Evolutionary conservation across 2,888 invertebrate genomes (phyloP).

Genomic region (Synanthedon formicaeformis): DNA sequence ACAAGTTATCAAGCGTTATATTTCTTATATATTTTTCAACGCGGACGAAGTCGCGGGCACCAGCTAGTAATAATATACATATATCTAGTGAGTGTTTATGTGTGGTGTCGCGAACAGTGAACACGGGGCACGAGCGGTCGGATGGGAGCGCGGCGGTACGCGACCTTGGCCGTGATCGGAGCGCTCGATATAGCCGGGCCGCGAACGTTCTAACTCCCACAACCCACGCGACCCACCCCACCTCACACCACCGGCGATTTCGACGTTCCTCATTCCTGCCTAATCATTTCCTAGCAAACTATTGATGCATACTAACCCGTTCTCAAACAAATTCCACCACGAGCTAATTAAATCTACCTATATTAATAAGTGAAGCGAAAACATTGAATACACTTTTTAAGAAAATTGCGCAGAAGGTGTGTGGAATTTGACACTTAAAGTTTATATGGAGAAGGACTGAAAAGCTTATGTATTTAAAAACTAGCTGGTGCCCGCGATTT

Average conservation of each 20-base stretch:
- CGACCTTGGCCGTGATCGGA: slow-evolving; percentile 68
- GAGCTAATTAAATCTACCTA: too few relatives aligned
- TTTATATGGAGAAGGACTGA: too few relatives aligned
- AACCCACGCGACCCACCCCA: slow-evolving; percentile 13
- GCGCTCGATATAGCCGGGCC: slow-evolving; percentile 63
- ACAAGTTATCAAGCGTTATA: too few relatives aligned
- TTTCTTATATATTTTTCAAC: too few relatives aligned
- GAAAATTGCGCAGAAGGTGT: too few relatives aligned
- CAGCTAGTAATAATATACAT: slow-evolving; percentile 1
- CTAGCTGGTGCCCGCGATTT: too few relatives aligned
- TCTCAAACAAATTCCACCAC: neutral
- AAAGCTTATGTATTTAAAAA: too few relatives aligned
- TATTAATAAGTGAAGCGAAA: too few relatives aligned
- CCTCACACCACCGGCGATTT: neutral
- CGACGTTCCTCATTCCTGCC: neutral
- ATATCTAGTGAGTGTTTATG: slow-evolving; percentile 2
- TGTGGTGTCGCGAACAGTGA: slow-evolving; percentile 10
- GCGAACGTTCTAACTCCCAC: slow-evolving; percentile 23
- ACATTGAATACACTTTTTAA: too few relatives aligned
- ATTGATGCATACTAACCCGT: neutral
- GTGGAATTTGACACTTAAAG: too few relatives aligned
- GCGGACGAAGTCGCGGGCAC: too few relatives aligned
- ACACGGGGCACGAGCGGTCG: slow-evolving; percentile 23
- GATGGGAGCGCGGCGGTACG: slow-evolving; percentile 38
- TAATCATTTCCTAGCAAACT: neutral